A percentile compares a stretch with the other conserved stretches of the same genome.
Conservation (phyloP, 2,797 vertebrate genomes). For the Sebastiscus tertius region DNA sequence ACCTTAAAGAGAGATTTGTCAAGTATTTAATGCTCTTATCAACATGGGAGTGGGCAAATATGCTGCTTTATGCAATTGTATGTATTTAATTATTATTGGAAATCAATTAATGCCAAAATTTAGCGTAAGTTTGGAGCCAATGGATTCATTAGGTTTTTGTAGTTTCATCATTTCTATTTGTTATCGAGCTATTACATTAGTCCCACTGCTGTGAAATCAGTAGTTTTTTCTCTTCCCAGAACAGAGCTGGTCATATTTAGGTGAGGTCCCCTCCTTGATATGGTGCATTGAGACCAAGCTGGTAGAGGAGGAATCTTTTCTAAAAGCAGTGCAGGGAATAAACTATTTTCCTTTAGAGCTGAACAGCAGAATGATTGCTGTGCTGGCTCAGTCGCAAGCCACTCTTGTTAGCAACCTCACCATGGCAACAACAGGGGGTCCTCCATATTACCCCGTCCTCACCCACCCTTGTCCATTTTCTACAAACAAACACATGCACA, state of each 20-base stretch:
- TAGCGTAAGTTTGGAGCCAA: no score
- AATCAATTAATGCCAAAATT: no score
- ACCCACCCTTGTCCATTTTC: neutral
- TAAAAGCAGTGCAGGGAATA: neutral
- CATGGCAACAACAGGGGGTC: constrained; percentile 52
- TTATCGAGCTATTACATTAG: neutral
- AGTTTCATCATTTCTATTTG: neutral
- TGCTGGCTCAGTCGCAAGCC: constrained; percentile 34
- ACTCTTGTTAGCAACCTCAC: constrained; percentile 54
- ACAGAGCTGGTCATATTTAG: neutral
- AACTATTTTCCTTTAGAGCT: neutral
- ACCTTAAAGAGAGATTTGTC: no score
- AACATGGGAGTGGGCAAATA: no score
- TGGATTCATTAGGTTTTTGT: no score
- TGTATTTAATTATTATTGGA: no score
- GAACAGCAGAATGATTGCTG: constrained; percentile 10
- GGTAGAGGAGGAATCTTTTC: neutral
- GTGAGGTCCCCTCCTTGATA: neutral
- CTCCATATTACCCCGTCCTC: neutral
- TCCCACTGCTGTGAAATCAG: neutral
- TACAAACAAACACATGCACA: neutral
- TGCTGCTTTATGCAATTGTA: no score
- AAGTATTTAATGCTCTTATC: no score
- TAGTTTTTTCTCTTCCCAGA: neutral
- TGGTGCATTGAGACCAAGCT: neutral